Evolutionary conservation across 2,797 vertebrate species (phyloP).

Genomic region (Sandelia bainsii): DNA sequence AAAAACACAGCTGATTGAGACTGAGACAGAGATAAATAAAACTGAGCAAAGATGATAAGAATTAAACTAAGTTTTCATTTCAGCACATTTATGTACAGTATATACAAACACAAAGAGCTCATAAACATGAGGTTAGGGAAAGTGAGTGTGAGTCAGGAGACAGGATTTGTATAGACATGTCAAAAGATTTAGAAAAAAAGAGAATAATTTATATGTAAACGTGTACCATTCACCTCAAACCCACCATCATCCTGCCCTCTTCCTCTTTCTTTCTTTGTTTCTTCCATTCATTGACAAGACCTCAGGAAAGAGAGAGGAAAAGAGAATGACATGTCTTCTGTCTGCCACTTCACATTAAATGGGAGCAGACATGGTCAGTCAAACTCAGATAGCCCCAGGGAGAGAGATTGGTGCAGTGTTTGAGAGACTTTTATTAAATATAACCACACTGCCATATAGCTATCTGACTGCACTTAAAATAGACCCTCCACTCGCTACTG

Average conservation of each 20-base stretch:
- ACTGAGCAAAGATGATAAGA: not conserved
- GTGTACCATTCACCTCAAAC: slow-evolving; percentile 31
- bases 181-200: slow-evolving; percentile 2
- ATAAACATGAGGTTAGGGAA: not conserved
- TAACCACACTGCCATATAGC: slow-evolving; percentile 73
- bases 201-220: slow-evolving; percentile 29
- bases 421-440: slow-evolving; percentile 79
- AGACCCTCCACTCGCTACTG: slow-evolving; percentile 60
- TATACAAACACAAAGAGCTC: not conserved
- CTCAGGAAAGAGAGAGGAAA: slow-evolving; percentile 42
- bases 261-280: slow-evolving; percentile 20
- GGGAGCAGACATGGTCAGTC: slow-evolving; percentile 75
- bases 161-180: slow-evolving; percentile 13
- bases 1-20: slow-evolving; percentile 7
- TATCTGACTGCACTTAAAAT: slow-evolving; percentile 79
- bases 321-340: slow-evolving; percentile 70
- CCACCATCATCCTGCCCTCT: slow-evolving; percentile 18
- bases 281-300: slow-evolving; percentile 40
- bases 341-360: slow-evolving; percentile 78
- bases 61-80: slow-evolving; percentile 2
- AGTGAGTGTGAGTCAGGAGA: not conserved
- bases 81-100: not conserved
- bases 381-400: slow-evolving; percentile 72
- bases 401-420: slow-evolving; percentile 72
- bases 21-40: not conserved